Percentiles rank a stretch among this genome's conserved stretches.
These are phyloP conservation scores for Toxotes chatareus DNA, from an alignment of 2,113 vertebrate genomes.

Conservation along the genomic window DNA sequence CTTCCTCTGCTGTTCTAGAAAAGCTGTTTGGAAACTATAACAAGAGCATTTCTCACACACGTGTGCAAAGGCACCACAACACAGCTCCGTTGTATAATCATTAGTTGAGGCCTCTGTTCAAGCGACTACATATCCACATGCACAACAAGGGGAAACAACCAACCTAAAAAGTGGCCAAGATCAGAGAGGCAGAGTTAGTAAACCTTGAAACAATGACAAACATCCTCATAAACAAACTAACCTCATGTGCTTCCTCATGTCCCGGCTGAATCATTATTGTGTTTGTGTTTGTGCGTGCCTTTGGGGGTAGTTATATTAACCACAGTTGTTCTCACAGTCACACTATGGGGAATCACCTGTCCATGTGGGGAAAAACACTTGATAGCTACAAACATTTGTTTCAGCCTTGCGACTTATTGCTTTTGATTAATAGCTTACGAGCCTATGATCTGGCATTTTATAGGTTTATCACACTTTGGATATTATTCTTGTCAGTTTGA, in stretches of 20 bases:
- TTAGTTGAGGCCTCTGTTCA: slow-evolving; percentile 10
- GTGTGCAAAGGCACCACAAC: not conserved
- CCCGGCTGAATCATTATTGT: slow-evolving; percentile 11
- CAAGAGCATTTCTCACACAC: slow-evolving; percentile 21
- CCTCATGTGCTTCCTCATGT: not conserved
- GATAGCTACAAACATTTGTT: not conserved
- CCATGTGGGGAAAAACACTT: slow-evolving; percentile 7
- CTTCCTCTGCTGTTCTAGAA: slow-evolving; percentile 41
- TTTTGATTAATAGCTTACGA: not conserved
- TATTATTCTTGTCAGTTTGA: not conserved
- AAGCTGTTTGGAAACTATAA: slow-evolving; percentile 44
- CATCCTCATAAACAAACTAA: not conserved
- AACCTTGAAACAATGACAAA: slow-evolving; percentile 14
- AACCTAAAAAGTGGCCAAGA: not conserved
- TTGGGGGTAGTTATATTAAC: slow-evolving; percentile 8
- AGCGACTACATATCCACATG: slow-evolving; percentile 2
- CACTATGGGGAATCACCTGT: slow-evolving; percentile 6
- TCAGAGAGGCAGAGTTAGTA: not conserved
- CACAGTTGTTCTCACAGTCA: slow-evolving; percentile 15
- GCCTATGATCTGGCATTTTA: not conserved
- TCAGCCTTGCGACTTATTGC: not conserved
- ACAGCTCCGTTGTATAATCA: slow-evolving; percentile 34
- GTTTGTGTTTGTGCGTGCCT: not conserved
- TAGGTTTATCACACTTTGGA: not conserved
- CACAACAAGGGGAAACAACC: slow-evolving; percentile 17